Evolutionary conservation across 1,140 invertebrate genomes (phyloP), one percentile per base, ranked within the genome.

Genomic region (Macrocentrus cingulum): DNA sequence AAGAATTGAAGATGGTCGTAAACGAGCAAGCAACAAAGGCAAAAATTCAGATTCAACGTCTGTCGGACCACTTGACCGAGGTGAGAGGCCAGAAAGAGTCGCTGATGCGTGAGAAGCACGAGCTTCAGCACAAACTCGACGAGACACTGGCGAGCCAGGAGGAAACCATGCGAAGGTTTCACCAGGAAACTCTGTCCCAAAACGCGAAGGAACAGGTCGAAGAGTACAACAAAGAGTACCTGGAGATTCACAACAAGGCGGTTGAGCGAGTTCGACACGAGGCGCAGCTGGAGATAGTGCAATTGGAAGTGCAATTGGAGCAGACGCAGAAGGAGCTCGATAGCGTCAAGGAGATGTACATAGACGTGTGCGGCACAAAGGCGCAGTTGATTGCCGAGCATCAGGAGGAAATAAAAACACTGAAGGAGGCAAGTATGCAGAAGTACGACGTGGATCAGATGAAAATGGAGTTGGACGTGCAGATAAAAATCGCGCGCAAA

Each of bases 331-430:
- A 76, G 55, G 73, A 77, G 41, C 68, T 78, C 56, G 64, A 75
- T 64, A 67, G 66, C 9, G 74, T 80, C 32, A 79, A 80, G 57
- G 66, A 79, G 66, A 63, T 74, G 49, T 80, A 79, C 41, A 75
- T 79, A 67, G 66, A 76, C n/a, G 68, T 79, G 6, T 77, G 75
- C 60, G 69, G 66, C 20, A 75, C 70, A 36, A 80, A 78, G 44
- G 74, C 77, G 37, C 63, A 74, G 51, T 52, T 71, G 11, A 66
- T 60, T 52, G 65, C 60, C 22, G 71, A 77, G 8, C 73, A 78
- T 44, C 70, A 70, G 51, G 60, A 70, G 37, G 75, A 78, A 62
- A 71, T 76, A 8, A 64, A 68, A 66, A 52, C 39, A 22, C 54
- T 78, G 15, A 76, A 66, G 42, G 66, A 68, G 23, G 70, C 69